Percentiles rank a stretch among this genome's conserved stretches.
Conservation (phyloP, 2,113 vertebrate species). For the Embiotoca jacksoni region DNA sequence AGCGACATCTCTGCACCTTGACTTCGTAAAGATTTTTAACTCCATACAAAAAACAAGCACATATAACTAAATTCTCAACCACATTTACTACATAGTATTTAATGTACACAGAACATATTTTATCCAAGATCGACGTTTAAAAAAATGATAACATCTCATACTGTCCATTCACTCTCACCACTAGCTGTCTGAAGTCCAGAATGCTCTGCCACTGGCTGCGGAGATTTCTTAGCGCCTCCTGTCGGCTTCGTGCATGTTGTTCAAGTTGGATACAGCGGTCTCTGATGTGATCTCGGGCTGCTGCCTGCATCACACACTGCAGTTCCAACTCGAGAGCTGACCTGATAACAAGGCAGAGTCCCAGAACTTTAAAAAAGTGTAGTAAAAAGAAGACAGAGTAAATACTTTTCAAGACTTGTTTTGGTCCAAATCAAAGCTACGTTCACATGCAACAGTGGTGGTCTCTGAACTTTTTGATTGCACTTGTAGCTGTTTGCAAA, state of each 20-base stretch:
- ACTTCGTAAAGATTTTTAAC: not conserved
- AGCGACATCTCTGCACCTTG: not conserved
- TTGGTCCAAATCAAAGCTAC: too few species aligned
- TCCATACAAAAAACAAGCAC: not conserved
- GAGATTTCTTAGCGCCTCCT: conserved; percentile 82
- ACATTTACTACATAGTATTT: not conserved
- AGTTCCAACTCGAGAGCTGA: conserved; percentile 84
- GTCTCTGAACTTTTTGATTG: too few species aligned
- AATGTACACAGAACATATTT: not conserved
- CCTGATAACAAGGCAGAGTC: conserved; percentile 59
- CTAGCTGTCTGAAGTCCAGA: conserved; percentile 83
- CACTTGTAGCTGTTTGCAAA: not conserved
- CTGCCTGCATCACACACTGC: conserved; percentile 77
- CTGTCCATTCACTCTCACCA: conserved; percentile 74
- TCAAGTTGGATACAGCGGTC: conserved; percentile 77
- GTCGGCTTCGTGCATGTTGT: conserved; percentile 69
- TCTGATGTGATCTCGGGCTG: conserved; percentile 76
- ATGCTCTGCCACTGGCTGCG: conserved; percentile 86
- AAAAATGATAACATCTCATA: not conserved
- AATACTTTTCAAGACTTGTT: too few species aligned
- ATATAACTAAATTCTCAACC: not conserved
- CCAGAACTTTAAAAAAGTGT: not conserved
- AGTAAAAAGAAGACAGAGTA: too few species aligned
- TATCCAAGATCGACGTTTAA: not conserved
- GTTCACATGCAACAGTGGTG: too few species aligned